Evolutionary conservation across 2,113 vertebrate genomes (phyloP).

Genomic region (Etheostoma spectabile): DNA sequence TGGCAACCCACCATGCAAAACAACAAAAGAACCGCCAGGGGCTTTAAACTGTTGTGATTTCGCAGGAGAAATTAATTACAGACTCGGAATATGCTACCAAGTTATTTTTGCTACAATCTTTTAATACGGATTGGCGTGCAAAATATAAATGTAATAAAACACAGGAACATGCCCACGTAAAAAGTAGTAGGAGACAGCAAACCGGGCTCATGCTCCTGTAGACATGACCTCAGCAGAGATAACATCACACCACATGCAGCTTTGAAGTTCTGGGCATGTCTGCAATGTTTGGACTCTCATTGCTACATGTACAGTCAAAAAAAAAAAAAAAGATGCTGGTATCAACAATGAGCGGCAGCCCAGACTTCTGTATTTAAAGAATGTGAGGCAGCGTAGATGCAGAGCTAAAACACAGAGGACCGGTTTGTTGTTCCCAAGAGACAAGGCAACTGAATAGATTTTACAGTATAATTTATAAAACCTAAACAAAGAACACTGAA

Average conservation of each 20-base stretch:
- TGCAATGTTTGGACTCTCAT: slow-evolving; percentile 21
- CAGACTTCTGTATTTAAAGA: background rate
- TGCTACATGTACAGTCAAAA: background rate
- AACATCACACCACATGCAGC: slow-evolving; percentile 42
- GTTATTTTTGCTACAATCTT: background rate
- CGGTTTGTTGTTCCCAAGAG: slow-evolving; percentile 34
- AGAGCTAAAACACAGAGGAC: slow-evolving; percentile 18
- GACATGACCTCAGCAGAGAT: slow-evolving; percentile 60
- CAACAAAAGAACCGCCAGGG: slow-evolving; percentile 35
- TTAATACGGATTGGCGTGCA: background rate
- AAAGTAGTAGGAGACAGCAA: slow-evolving; percentile 24
- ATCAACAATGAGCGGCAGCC: slow-evolving; percentile 23
- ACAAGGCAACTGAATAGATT: background rate
- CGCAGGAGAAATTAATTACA: slow-evolving; percentile 25
- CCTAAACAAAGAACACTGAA: background rate
- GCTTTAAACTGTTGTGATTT: slow-evolving; percentile 28
- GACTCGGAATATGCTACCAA: background rate
- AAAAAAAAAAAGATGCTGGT: slow-evolving; percentile 29
- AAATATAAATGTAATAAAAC: background rate
- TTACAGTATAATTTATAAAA: background rate
- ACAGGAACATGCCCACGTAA: background rate
- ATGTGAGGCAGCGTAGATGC: background rate
- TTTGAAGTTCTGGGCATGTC: slow-evolving; percentile 40
- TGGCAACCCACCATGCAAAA: slow-evolving; percentile 2
- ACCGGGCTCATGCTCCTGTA: slow-evolving; percentile 9